A percentile compares a stretch with the other conserved stretches of the same genome.
phyloP scores from a whole-genome alignment of 30 jellyfish, hydroid and myxozoan species.

The Aurelia aurita region DNA sequence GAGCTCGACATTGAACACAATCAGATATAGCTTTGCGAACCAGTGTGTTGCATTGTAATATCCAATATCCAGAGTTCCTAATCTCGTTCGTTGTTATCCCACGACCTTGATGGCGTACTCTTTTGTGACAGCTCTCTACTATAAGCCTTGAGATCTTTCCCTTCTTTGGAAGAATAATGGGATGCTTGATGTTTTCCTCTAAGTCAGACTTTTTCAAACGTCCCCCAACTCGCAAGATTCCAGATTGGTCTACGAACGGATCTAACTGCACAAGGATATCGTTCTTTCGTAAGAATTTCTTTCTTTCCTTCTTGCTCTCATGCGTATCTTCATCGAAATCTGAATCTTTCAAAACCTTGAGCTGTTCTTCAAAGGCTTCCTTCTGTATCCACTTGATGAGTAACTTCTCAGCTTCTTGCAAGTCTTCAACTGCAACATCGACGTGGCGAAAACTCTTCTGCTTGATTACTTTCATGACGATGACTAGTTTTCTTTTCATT shows the following conservation, averaged over 20 bases:
- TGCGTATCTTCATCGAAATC: not conserved
- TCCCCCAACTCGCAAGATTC: slow-evolving; percentile 13
- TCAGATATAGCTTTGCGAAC: too few relatives aligned
- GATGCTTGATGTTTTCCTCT: slow-evolving; percentile 29
- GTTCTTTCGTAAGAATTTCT: too few relatives aligned
- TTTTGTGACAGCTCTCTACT: slow-evolving; percentile 25
- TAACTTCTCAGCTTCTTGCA: slow-evolving; percentile 38
- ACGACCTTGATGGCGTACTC: slow-evolving; percentile 44
- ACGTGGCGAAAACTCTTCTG: slow-evolving; percentile 3
- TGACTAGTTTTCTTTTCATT: slow-evolving; percentile 9
- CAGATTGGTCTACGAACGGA: not conserved
- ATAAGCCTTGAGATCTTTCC: slow-evolving; percentile 15
- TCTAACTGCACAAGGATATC: not conserved
- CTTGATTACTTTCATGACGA: not conserved
- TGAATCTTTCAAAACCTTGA: slow-evolving; percentile 23
- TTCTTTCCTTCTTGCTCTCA: not conserved
- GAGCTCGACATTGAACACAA: too few relatives aligned
- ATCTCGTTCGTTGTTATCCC: too few relatives aligned
- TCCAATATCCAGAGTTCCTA: too few relatives aligned
- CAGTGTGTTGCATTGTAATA: slow-evolving; percentile 30
- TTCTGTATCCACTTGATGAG: slow-evolving; percentile 31
- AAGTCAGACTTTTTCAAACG: slow-evolving; percentile 8
- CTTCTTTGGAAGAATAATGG: slow-evolving; percentile 35
- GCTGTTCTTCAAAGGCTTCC: slow-evolving; percentile 15
- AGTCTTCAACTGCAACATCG: slow-evolving; percentile 35